These are phyloP conservation scores for Oscheius sp. DNA, from an alignment of 2,888 invertebrate species.

Conservation along the genomic window DNA sequence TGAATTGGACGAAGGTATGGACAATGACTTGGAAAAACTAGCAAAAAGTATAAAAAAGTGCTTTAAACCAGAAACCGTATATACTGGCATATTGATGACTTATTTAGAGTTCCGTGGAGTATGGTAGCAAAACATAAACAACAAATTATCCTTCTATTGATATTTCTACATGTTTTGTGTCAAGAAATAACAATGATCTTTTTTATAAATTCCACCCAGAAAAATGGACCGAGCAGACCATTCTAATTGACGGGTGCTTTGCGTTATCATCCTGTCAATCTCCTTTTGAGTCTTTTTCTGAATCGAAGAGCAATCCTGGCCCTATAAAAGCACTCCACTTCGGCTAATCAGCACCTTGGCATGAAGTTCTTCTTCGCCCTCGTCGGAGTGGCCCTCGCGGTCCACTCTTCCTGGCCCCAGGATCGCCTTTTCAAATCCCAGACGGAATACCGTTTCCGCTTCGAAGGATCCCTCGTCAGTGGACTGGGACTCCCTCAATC, in stretches of 20 bases:
- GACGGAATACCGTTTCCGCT: conserved; percentile 43
- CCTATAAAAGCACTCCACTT: too few relatives aligned
- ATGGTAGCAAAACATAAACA: too few relatives aligned
- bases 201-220: too few relatives aligned
- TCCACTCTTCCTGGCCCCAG: conserved; percentile 22
- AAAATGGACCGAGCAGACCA: too few relatives aligned
- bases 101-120: too few relatives aligned
- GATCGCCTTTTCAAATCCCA: conserved; percentile 38
- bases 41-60: not conserved
- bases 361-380: conserved; percentile 33
- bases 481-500: conserved; percentile 41
- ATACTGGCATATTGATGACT: too few relatives aligned
- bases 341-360: not conserved
- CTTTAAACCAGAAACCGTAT: too few relatives aligned
- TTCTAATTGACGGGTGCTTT: not conserved
- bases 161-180: too few relatives aligned
- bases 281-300: not conserved
- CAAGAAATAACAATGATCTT: too few relatives aligned
- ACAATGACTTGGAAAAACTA: not conserved
- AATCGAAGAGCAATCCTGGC: not conserved
- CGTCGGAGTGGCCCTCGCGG: conserved; percentile 29
- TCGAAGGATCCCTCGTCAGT: conserved; percentile 38
- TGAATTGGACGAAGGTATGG: not conserved
- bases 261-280: conserved; percentile 19
- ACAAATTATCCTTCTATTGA: too few relatives aligned